phyloP scores from a whole-genome alignment of 2,113 vertebrate genomes.

The Odobenus rosmarus region DNA sequence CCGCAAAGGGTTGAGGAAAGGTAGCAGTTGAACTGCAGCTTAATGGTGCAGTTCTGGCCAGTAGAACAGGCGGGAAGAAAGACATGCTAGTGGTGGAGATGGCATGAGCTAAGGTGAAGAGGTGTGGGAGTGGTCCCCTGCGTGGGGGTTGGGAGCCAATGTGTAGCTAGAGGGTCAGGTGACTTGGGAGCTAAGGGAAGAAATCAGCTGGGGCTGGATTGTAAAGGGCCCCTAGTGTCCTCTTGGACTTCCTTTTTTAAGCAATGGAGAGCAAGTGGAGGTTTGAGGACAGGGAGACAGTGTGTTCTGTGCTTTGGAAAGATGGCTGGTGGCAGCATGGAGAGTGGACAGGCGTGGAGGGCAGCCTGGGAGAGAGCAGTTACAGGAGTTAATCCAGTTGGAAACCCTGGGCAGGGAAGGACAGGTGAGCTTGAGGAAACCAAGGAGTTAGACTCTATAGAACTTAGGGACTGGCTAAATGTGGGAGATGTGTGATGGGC shows the following conservation, averaged over 20 bases:
- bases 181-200: neutral
- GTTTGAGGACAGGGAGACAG: neutral
- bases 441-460: fast-evolving
- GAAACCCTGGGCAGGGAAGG: neutral
- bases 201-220: too few species aligned
- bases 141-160: neutral
- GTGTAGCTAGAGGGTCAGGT: fast-evolving
- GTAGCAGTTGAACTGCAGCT: neutral
- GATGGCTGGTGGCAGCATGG: neutral
- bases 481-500: neutral
- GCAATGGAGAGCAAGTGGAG: fast-evolving
- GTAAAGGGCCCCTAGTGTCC: fast-evolving
- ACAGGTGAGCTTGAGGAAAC: neutral
- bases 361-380: neutral
- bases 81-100: fast-evolving
- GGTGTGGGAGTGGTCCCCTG: fast-evolving
- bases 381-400: neutral
- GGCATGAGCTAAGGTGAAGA: fast-evolving
- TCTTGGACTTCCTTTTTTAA: too few species aligned
- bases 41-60: neutral
- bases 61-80: neutral
- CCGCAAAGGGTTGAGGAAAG: neutral
- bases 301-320: neutral
- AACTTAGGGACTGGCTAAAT: neutral
- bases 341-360: neutral